phyloP scores from a whole-genome alignment of 2,797 vertebrate species.

The Coregonus sp. region DNA sequence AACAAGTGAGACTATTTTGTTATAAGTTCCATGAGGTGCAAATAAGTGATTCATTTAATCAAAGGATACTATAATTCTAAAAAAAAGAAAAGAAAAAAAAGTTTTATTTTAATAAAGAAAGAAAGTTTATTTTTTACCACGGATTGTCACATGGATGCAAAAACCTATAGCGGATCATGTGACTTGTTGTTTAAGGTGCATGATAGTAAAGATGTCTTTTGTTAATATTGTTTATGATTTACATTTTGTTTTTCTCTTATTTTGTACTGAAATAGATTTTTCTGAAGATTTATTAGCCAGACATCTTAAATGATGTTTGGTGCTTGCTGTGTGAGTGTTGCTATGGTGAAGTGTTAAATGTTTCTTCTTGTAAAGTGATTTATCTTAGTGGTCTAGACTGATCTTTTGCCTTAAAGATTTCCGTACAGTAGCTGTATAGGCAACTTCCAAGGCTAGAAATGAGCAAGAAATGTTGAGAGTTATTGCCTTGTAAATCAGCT shows the following conservation, averaged over 20 bases:
- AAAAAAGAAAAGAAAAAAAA: slow-evolving; percentile 80
- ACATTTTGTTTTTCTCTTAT: slow-evolving; percentile 55
- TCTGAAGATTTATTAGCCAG: slow-evolving; percentile 69
- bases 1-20: slow-evolving; percentile 94
- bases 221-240: slow-evolving; percentile 79
- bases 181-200: slow-evolving; percentile 85
- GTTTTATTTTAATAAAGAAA: slow-evolving; percentile 98
- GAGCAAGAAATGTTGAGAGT: slow-evolving; percentile 81
- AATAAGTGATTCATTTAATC: slow-evolving; percentile 87
- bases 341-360: slow-evolving; percentile 82
- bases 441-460: slow-evolving; percentile 82
- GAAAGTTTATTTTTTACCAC: slow-evolving; percentile 90
- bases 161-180: slow-evolving; percentile 80
- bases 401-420: slow-evolving; percentile 61
- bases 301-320: slow-evolving; percentile 84
- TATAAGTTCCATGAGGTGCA: slow-evolving; percentile 91
- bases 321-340: slow-evolving; percentile 97
- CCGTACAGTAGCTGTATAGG: slow-evolving; percentile 85
- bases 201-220: slow-evolving; percentile 84
- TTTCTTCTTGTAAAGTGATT: slow-evolving; percentile 84
- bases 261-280: slow-evolving; percentile 77
- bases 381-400: slow-evolving; percentile 83
- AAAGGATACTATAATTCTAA: slow-evolving; percentile 86
- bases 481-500: slow-evolving; percentile 62
- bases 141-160: slow-evolving; percentile 82